Base-by-base conservation (phyloP, 30 jellyfish, hydroid and myxozoan genomes). In the Hydractinia symbiolongicarpus region DNA sequence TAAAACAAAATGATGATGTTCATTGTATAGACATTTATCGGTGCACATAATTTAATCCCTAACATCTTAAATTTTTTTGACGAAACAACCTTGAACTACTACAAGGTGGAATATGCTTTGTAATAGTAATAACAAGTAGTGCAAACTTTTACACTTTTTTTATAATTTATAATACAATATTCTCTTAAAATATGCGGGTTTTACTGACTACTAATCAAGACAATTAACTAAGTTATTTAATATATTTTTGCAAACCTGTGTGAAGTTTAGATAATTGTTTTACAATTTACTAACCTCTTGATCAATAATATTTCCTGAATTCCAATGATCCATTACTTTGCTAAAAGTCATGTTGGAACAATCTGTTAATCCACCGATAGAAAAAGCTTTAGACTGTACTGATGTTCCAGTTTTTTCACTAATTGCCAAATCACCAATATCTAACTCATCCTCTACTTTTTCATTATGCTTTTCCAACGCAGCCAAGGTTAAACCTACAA, bases 311-410 rank as follows among this genome's bases (percentile, higher is more conserved):
- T 94, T 89, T 16, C 82, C 91, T 6, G 96, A 86, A 40, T 93
- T 62, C 99, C 99, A 94, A 10, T 88, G 82, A 13, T 85, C 77
- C 79, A 83, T 86, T 8, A 94, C 96, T 58, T 81, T 85, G 61
- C 86, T 82, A 81, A 94, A 94, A 14, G 99, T 88, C 53, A 94
- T 60, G 54, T 94, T 94, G 3, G 99, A 82, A 79, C 99, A 94
- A 88, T 94, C 99, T 5, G 99, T 94, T 56, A 94, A 77, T 9
- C 99, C 99, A 84, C 99, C 87, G 54, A 94, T 85, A 0, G 96
- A 88, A 61, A 90, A 72, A 5, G 96, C 94, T 17, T 77, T 77
- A 15, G 99, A 94, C 53, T 72, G 74, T 51, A 54, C 56, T 53
- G 99, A 88, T 54, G 74, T 72, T 14, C 84, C 86, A 5, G 91